phyloP scores from a whole-genome alignment of 2,888 invertebrate species.

The Dryobotodes eremita region DNA sequence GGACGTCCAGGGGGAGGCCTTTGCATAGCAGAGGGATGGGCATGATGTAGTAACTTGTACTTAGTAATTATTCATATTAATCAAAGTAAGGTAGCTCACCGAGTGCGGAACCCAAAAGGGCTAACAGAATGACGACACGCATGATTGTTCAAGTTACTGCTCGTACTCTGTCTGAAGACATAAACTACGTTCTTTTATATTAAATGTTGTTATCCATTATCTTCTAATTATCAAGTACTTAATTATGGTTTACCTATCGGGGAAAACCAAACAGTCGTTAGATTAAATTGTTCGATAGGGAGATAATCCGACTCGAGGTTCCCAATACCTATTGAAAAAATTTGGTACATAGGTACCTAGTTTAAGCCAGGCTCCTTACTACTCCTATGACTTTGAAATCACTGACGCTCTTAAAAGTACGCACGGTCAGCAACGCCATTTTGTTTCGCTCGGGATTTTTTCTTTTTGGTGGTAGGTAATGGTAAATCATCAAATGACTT shows the following conservation, averaged over 20 bases:
- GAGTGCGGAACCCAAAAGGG: slow-evolving; percentile 66
- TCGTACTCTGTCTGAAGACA: slow-evolving; percentile 4
- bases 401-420: no score
- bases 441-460: no score
- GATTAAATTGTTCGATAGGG: slow-evolving; percentile 13
- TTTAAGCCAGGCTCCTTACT: no score
- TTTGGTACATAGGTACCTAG: not conserved
- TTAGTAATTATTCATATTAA: not conserved
- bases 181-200: slow-evolving; percentile 42
- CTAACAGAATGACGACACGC: slow-evolving; percentile 69
- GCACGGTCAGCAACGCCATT: no score
- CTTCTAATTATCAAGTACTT: slow-evolving; percentile 48
- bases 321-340: not conserved
- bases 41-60: not conserved
- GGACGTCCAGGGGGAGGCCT: not conserved
- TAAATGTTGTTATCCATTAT: slow-evolving; percentile 43
- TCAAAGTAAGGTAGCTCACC: slow-evolving; percentile 70
- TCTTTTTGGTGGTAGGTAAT: no score
- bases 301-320: not conserved
- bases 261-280: slow-evolving; percentile 11
- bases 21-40: not conserved
- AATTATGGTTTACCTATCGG: slow-evolving; percentile 23
- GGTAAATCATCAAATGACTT: no score
- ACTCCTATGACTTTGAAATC: no score
- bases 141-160: slow-evolving; percentile 55